Conservation (phyloP, 2,888 invertebrate species). For the Zonitis immaculata region DNA sequence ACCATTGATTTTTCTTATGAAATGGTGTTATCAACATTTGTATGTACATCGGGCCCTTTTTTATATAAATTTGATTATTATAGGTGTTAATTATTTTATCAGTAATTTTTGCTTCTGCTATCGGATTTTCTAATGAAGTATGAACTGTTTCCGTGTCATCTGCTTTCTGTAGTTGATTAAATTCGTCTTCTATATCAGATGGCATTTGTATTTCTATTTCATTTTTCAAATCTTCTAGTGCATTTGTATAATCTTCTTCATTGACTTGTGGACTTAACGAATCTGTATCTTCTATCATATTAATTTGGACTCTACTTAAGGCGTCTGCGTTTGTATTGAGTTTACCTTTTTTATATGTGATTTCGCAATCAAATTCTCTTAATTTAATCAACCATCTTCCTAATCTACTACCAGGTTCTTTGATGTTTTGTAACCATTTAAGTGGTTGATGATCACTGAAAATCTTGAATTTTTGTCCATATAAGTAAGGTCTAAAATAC, state of each 20-base stretch:
- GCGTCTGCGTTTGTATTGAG: background rate
- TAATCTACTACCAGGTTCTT: slow-evolving; percentile 28
- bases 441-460: slow-evolving; percentile 44
- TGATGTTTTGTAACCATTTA: slow-evolving; percentile 42
- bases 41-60: background rate
- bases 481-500: slow-evolving; percentile 13
- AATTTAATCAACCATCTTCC: slow-evolving; percentile 41
- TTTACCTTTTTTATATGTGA: slow-evolving; percentile 1
- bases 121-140: background rate
- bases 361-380: slow-evolving; percentile 28
- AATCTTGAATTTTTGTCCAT: slow-evolving; percentile 10
- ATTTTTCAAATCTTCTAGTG: background rate
- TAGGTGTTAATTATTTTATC: background rate
- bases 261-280: background rate
- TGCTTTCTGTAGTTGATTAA: background rate
- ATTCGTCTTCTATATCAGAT: background rate
- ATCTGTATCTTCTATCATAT: background rate
- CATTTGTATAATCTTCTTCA: background rate
- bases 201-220: too few relatives aligned
- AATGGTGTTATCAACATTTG: background rate
- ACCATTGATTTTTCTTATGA: background rate
- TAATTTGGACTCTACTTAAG: background rate
- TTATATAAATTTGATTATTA: background rate
- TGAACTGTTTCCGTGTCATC: background rate
- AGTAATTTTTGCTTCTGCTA: background rate